Evolutionary conservation across 1,140 invertebrate species (phyloP), one percentile per base, ranked within the genome.

Genomic region (Aphis gossypii): DNA sequence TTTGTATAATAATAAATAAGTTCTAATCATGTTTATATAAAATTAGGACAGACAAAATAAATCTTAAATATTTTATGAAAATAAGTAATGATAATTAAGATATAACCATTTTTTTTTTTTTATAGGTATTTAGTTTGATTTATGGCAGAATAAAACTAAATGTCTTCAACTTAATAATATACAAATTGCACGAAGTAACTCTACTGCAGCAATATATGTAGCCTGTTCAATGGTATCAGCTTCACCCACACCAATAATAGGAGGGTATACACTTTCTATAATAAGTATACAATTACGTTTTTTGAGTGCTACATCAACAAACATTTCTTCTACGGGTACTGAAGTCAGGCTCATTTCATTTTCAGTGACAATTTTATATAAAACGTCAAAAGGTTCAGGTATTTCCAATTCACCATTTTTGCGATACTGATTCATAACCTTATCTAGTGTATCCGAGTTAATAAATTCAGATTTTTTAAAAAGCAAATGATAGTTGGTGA

Each of bases 401-500:
- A 84, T 7, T 18, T 38, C 25, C 2, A 48, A 60, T 9, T 11
- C 5, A 7, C 3, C 8, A 44, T 93, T 25, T 25, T 20, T 25
- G 0, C 6, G 2, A 30, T 25, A 84, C 11, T 93, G 82, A 56
- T 56, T 14, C 2, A 93, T 5, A 18, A 93, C 0, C 0, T 86
- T 30, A 41, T 30, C 21, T 20, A 93, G 25, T 56, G 35, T 93
- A 0, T 41, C 82, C 21, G 82, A 38, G 3, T n/a, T 4, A 1
- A 6, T 3, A 23, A 21, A 93, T 30, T 86, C 82, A n/a, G 14
- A 41, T 38, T 56, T 54, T 56, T 93, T 84, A 38, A 86, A 84
- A 35, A 56, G 14, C 25, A 93, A 56, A 93, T 93, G 92, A 93
- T 86, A 93, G 30, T 56, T 20, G 30, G 5, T 44, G 5, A 93